phyloP scores from a whole-genome alignment of 1,140 invertebrate genomes.

The Drosophila oshimai region DNA sequence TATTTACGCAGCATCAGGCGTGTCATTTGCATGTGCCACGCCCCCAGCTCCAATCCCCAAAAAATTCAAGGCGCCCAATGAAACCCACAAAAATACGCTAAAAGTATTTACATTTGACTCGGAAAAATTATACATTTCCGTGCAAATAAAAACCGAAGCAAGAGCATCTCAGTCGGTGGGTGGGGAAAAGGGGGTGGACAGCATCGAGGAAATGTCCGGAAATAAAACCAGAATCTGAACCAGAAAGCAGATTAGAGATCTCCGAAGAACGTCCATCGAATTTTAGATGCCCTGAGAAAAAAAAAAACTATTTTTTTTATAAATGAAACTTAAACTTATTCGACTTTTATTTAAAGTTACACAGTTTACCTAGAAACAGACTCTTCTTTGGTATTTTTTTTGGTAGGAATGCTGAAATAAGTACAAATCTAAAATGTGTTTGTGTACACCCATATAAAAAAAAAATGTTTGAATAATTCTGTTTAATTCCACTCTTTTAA shows the following conservation, averaged over 20 bases:
- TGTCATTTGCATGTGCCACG: constrained; percentile 77
- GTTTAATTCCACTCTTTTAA: too few species aligned
- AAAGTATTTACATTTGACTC: constrained; percentile 81
- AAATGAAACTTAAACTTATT: neutral
- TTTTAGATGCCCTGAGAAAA: constrained; percentile 35
- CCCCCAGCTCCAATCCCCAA: constrained; percentile 4
- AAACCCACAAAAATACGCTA: constrained; percentile 75
- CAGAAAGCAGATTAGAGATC: constrained; percentile 26
- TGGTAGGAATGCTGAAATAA: too few species aligned
- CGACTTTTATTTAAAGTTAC: too few species aligned
- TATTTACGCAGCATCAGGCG: constrained; percentile 79
- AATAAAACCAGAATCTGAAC: constrained; percentile 48
- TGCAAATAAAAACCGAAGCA: constrained; percentile 69
- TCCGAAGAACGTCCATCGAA: constrained; percentile 5
- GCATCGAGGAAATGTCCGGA: constrained; percentile 17
- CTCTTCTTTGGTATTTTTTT: too few species aligned
- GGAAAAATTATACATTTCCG: constrained; percentile 80
- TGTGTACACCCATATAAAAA: too few species aligned
- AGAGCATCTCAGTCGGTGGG: neutral
- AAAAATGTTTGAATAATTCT: too few species aligned
- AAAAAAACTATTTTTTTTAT: neutral
- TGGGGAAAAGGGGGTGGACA: neutral
- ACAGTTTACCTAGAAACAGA: too few species aligned
- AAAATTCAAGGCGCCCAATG: constrained; percentile 39
- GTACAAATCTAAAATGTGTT: too few species aligned